These are phyloP conservation scores for Salpingus planirostris DNA, from an alignment of 2,888 invertebrate species.

Conservation along the genomic window DNA sequence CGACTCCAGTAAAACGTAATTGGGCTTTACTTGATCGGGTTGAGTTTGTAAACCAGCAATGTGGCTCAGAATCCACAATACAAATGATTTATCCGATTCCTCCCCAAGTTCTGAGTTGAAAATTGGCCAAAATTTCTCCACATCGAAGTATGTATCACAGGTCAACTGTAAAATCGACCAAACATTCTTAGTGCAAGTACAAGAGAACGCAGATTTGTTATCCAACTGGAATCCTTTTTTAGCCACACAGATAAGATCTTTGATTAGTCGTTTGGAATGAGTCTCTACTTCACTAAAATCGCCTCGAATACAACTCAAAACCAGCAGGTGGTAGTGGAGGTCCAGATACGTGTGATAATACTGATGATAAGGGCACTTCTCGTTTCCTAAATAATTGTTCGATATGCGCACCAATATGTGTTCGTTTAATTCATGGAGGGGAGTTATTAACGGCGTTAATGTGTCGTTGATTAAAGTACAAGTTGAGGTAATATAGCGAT, in stretches of 20 bases:
- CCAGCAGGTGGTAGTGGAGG: constrained; percentile 21
- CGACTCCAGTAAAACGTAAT: constrained; percentile 26
- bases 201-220: constrained; percentile 20
- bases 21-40: constrained; percentile 20
- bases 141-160: constrained; percentile 17
- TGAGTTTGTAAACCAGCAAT: constrained; percentile 21
- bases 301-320: constrained; percentile 17
- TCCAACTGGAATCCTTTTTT: constrained; percentile 21
- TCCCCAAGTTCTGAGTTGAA: constrained; percentile 20
- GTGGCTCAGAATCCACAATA: constrained; percentile 27
- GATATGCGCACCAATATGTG: too few species aligned
- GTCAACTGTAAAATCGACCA: constrained; percentile 31
- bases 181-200: constrained; percentile 28
- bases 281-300: constrained; percentile 8
- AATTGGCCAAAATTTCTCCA: constrained; percentile 29
- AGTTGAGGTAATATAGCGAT: too few species aligned
- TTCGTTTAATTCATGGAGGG: too few species aligned
- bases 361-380: constrained; percentile 21
- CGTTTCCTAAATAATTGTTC: constrained; percentile 15
- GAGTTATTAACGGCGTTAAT: too few species aligned
- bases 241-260: constrained; percentile 25
- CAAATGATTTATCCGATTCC: constrained; percentile 17
- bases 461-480: too few species aligned
- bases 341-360: constrained; percentile 29
- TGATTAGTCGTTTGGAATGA: constrained; percentile 18